Evolutionary conservation across 2,888 invertebrate genomes (phyloP).

Genomic region (Capitulum mitella): DNA sequence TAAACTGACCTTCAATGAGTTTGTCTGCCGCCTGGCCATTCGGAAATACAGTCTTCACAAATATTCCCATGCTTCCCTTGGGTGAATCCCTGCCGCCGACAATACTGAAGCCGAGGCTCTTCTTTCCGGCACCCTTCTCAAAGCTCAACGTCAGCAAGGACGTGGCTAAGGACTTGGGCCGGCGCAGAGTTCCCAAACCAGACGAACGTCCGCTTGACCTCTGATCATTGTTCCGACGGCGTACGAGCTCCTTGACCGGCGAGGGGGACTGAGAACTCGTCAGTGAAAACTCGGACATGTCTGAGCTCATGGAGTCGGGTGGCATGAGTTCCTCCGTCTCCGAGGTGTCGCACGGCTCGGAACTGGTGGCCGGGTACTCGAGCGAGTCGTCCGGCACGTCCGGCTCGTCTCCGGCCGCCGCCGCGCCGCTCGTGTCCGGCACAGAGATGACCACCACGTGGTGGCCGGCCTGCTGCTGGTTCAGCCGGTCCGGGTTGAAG

Average conservation of each 20-base stretch:
- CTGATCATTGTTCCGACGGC: constrained; percentile 2
- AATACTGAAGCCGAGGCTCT: constrained; percentile 81
- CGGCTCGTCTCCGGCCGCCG: not conserved
- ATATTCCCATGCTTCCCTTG: constrained; percentile 77
- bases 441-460: constrained; percentile 4
- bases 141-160: constrained; percentile 53
- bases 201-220: not conserved
- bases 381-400: not conserved
- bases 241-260: not conserved
- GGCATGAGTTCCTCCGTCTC: not conserved
- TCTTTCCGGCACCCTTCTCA: constrained; percentile 73
- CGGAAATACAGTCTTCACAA: constrained; percentile 78
- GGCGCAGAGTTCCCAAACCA: constrained; percentile 26
- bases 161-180: constrained; percentile 42
- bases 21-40: constrained; percentile 76
- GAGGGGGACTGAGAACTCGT: not conserved
- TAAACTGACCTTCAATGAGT: constrained; percentile 69
- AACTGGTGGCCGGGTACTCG: constrained; percentile 26
- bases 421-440: not conserved
- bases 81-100: constrained; percentile 83
- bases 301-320: not conserved
- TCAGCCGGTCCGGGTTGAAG: constrained; percentile 38
- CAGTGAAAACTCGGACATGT: not conserved
- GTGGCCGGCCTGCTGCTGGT: constrained; percentile 10
- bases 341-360: constrained; percentile 28